Conservation (phyloP, 2,797 vertebrate species). For the Spatula clypeata region DNA sequence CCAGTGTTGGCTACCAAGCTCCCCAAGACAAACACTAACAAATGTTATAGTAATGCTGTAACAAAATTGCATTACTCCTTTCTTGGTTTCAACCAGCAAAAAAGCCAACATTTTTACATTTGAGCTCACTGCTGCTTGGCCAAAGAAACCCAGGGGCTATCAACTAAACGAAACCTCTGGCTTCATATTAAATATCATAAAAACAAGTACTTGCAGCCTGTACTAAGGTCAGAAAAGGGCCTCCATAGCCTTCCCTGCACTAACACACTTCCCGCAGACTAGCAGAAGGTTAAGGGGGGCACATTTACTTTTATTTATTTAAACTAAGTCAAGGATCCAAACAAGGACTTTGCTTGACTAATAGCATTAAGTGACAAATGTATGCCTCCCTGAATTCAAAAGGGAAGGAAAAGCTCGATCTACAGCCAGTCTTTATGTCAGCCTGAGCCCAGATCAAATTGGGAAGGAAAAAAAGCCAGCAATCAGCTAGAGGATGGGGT, state of each 20-base stretch:
- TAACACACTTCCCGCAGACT: not conserved
- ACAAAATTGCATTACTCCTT: not conserved
- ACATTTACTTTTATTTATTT: not conserved
- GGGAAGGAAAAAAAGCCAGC: not conserved
- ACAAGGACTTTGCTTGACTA: not conserved
- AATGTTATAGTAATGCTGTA: not conserved
- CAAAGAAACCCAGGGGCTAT: not conserved
- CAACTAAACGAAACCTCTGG: not conserved
- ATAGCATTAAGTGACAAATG: not conserved
- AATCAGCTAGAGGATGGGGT: not conserved
- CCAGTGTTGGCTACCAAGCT: not conserved
- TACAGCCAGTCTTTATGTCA: not conserved
- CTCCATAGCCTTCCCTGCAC: not conserved
- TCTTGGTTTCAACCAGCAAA: not conserved
- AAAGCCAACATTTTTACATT: not conserved
- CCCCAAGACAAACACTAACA: not conserved
- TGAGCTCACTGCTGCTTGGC: not conserved
- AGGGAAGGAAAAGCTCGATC: conserved; percentile 9
- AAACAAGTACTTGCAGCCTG: too few relatives aligned
- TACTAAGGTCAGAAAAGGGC: not conserved
- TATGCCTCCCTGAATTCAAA: not conserved
- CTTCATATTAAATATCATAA: not conserved
- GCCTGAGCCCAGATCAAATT: not conserved
- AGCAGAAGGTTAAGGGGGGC: not conserved
- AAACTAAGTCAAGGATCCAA: not conserved